These are phyloP conservation scores for Hemibagrus guttatus DNA, from an alignment of 2,797 vertebrate genomes.

Conservation along the genomic window DNA sequence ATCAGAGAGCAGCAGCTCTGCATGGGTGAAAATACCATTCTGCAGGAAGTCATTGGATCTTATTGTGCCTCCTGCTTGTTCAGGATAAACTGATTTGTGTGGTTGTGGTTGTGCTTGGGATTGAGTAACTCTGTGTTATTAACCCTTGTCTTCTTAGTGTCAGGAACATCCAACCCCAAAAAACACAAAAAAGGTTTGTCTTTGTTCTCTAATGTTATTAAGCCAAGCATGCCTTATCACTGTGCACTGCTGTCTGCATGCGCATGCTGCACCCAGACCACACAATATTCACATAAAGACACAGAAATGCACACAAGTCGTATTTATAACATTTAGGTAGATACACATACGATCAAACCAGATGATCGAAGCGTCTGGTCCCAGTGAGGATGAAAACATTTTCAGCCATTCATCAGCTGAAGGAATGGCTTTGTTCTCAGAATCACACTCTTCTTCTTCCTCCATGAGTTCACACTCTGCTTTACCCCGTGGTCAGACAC, in stretches of 20 bases:
- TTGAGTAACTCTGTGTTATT: background rate
- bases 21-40: slow-evolving; percentile 57
- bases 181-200: slow-evolving; percentile 73
- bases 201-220: background rate
- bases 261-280: slow-evolving; percentile 5
- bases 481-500: background rate
- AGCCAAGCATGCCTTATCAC: background rate
- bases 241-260: slow-evolving; percentile 15
- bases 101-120: slow-evolving; percentile 10
- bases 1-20: slow-evolving; percentile 40
- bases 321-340: no score
- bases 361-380: no score
- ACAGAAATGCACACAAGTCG: background rate
- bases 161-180: slow-evolving; percentile 44
- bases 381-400: background rate
- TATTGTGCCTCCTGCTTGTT: background rate
- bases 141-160: slow-evolving; percentile 38
- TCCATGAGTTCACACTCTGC: background rate
- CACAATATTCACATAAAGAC: background rate
- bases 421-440: background rate
- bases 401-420: background rate
- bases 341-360: background rate
- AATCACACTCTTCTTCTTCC: background rate
- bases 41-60: slow-evolving; percentile 18
- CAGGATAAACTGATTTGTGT: background rate